Evolutionary conservation across 2,888 invertebrate species (phyloP), one percentile per base, ranked within the genome.

Genomic region (Lysandra coridon): DNA sequence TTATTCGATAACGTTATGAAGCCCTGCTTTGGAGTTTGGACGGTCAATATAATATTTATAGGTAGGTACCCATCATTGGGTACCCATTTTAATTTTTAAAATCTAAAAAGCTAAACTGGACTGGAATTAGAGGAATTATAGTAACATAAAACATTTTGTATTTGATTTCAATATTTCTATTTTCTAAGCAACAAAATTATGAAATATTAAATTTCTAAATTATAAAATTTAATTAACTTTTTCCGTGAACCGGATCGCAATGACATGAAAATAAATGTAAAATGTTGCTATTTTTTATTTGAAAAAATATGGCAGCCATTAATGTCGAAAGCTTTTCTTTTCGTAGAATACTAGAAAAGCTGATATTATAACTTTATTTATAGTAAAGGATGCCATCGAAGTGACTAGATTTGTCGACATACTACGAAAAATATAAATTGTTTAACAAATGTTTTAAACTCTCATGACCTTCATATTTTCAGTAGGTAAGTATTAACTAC

Each of bases 251-350:
- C 80, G 81, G 82, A 83, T 79, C 81, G 81, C 78, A 84, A 81
- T 88, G 86, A 86, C 87, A 87, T 84, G 83, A 84, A 83, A 82
- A 84, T 83, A 83, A 89, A 89, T 90, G 91, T 91, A 83, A 83
- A 89, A 89, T 90, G 91, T 91, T 91, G 90, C 91, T 88, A 91
- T 89, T 88, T 88, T 88, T 87, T 84, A 81, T 83, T 87, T 10
- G 33, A 91, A 91, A 94, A 93, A 69, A 69, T 37, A 94, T 94
- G 94, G 94, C 94, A 94, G 94, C 93, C 92, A 92, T 86, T 87
- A 76, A 92, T 92, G 92, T 94, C 94, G 93, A 94, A 94, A 93
- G 93, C 93, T 93, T 92, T 93, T 92, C 91, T 91, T 92, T 91
- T 92, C 90, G 88, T 87, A 81, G 83, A 83, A 80, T 82, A 80